phyloP scores from a whole-genome alignment of 2,113 vertebrate genomes.

The Tauraco erythrolophus region DNA sequence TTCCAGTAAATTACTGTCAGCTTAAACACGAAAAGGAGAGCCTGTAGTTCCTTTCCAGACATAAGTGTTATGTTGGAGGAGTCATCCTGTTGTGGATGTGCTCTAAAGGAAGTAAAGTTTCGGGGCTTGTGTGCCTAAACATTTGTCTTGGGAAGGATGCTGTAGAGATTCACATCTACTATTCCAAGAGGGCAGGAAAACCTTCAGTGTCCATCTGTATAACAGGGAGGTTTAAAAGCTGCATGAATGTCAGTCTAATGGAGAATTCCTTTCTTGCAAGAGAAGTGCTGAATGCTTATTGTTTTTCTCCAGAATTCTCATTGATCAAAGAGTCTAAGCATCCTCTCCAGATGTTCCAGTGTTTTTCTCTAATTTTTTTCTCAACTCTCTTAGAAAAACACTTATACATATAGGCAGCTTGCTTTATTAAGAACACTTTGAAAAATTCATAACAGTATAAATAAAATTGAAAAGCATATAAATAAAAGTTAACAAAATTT shows the following conservation, averaged over 20 bases:
- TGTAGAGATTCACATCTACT: background rate
- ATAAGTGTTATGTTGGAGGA: background rate
- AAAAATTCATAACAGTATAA: background rate
- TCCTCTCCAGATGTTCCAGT: background rate
- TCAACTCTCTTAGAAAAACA: background rate
- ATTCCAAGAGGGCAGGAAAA: background rate
- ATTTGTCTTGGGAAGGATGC: background rate
- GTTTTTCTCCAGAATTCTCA: background rate
- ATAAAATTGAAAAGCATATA: background rate
- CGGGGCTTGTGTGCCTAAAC: background rate
- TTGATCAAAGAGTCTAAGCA: background rate
- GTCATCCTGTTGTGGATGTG: background rate
- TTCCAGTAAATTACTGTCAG: background rate
- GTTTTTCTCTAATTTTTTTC: background rate
- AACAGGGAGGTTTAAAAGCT: background rate
- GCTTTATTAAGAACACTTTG: background rate
- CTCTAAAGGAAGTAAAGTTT: background rate
- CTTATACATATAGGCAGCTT: background rate
- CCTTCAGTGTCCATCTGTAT: background rate
- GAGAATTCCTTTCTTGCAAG: background rate
- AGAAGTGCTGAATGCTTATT: background rate
- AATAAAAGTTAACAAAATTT: background rate
- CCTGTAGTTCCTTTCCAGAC: background rate
- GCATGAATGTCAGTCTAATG: background rate
- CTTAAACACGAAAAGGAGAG: background rate